Percentiles rank a stretch among this genome's conserved stretches.
phyloP scores from a whole-genome alignment of 2,797 vertebrate species.

The Sciurus vulgaris region DNA sequence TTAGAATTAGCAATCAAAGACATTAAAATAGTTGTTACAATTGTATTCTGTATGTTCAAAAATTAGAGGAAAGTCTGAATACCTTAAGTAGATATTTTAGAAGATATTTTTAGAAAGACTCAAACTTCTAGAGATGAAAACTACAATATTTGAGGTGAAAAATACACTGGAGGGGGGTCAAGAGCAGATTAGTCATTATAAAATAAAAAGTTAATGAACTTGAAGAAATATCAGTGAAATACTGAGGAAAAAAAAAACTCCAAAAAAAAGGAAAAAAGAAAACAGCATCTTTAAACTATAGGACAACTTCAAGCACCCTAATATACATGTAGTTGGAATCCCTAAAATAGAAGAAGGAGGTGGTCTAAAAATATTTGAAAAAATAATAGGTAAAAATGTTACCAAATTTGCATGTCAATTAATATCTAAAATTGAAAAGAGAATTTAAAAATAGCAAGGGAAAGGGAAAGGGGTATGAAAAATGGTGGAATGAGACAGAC shows the following conservation, averaged over 20 bases:
- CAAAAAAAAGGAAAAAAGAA: background rate
- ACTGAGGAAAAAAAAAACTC: background rate
- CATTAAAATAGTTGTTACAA: background rate
- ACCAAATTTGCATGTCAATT: conserved; percentile 3
- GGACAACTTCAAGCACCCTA: background rate
- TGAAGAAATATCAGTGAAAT: conserved; percentile 13
- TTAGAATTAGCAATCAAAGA: background rate
- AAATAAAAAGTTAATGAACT: conserved; percentile 33
- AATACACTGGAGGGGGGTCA: background rate
- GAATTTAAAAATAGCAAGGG: background rate
- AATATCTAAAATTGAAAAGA: conserved; percentile 10
- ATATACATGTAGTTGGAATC: background rate
- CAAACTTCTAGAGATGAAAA: conserved; percentile 28
- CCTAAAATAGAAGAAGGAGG: background rate
- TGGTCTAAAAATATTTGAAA: background rate
- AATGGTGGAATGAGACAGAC: no score
- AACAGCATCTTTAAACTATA: background rate
- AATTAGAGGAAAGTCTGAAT: conserved; percentile 20
- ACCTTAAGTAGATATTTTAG: background rate
- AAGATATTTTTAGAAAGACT: background rate
- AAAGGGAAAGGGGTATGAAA: background rate
- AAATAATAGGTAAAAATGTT: conserved; percentile 7
- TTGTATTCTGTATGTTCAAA: conserved; percentile 23
- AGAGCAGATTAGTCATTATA: background rate
- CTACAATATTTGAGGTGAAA: background rate